Conservation (phyloP, 2,113 vertebrate genomes). For the Catharus bicknelli region DNA sequence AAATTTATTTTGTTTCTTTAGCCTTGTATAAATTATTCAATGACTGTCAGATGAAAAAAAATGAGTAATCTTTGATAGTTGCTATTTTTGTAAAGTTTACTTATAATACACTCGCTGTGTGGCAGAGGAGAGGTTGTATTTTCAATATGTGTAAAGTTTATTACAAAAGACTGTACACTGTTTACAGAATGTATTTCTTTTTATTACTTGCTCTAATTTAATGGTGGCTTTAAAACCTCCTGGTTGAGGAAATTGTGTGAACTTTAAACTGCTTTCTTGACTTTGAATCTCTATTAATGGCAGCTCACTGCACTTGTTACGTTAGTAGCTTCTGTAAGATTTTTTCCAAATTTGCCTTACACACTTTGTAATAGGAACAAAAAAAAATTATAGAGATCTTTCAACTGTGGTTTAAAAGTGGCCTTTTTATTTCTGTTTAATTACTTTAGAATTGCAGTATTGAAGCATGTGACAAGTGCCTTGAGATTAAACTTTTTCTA, state of each 20-base stretch:
- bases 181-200: constrained; percentile 83
- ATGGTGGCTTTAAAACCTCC: constrained; percentile 73
- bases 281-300: constrained; percentile 69
- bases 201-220: constrained; percentile 81
- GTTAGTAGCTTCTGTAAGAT: constrained; percentile 65
- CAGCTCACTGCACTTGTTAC: constrained; percentile 73
- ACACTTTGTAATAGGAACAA: constrained; percentile 57
- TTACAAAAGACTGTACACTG: constrained; percentile 75
- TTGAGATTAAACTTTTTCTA: constrained; percentile 83
- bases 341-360: constrained; percentile 66
- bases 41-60: constrained; percentile 69
- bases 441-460: constrained; percentile 77
- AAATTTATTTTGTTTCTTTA: constrained; percentile 81
- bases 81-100: constrained; percentile 85
- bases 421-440: constrained; percentile 82
- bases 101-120: constrained; percentile 58
- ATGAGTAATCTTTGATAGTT: constrained; percentile 76
- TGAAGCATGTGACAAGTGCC: constrained; percentile 95
- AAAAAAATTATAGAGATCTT: constrained; percentile 63
- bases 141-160: constrained; percentile 76
- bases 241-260: constrained; percentile 69
- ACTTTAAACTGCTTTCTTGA: constrained; percentile 57
- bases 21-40: constrained; percentile 82
- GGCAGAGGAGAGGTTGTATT: constrained; percentile 76
- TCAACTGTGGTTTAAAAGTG: constrained; percentile 87